A percentile compares a stretch with the other conserved stretches of the same genome.
Evolutionary conservation across 2,113 vertebrate species (phyloP).

Genomic region (Sterna hirundo): DNA sequence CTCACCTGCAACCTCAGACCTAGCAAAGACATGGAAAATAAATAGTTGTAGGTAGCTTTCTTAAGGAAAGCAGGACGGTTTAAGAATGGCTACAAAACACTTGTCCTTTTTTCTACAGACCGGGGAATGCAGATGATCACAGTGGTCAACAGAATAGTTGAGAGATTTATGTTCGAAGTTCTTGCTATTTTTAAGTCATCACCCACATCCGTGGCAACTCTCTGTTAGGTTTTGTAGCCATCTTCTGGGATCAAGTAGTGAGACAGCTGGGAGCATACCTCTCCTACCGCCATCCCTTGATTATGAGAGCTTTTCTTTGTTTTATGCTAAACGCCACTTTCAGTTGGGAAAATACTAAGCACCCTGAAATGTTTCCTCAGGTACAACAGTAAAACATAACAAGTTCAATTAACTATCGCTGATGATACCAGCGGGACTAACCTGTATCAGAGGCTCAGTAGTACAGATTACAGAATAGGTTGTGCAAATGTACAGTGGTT

Average conservation of each 20-base stretch:
- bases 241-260: not conserved
- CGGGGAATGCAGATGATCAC: not conserved
- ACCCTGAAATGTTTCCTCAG: not conserved
- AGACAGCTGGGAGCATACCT: not conserved
- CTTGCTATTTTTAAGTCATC: fast-evolving
- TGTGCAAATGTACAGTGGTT: not conserved
- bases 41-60: not conserved
- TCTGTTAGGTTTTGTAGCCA: not conserved
- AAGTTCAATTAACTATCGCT: not conserved
- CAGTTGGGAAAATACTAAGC: not conserved
- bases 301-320: not conserved
- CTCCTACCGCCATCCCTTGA: not conserved
- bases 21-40: not conserved
- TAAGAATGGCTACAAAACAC: not conserved
- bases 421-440: not conserved
- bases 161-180: not conserved
- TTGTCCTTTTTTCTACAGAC: not conserved
- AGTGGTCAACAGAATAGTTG: not conserved
- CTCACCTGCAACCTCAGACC: not conserved
- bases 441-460: not conserved
- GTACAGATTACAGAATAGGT: not conserved
- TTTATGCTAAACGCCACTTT: not conserved
- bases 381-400: not conserved
- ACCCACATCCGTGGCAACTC: not conserved
- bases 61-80: not conserved